phyloP scores from a whole-genome alignment of 1,140 invertebrate genomes.

The Leptopilina boulardi region DNA sequence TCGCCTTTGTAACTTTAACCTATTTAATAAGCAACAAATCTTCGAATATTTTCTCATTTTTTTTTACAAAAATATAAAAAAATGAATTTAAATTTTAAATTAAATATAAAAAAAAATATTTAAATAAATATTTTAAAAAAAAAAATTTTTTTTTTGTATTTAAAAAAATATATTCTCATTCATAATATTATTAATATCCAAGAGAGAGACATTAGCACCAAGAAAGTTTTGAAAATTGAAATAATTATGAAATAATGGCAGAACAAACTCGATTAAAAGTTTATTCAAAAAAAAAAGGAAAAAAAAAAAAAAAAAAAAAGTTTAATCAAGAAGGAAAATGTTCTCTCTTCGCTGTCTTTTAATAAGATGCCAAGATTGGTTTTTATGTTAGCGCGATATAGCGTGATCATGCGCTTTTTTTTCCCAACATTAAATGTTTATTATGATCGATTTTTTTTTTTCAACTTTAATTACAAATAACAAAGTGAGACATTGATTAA shows the following conservation, averaged over 20 bases:
- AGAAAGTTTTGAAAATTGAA: slow-evolving; percentile 2
- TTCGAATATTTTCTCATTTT: slow-evolving; percentile 48
- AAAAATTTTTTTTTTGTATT: neutral
- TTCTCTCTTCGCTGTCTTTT: slow-evolving; percentile 12
- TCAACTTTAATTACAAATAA: slow-evolving; percentile 1
- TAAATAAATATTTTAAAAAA: too few relatives aligned
- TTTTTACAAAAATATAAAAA: too few relatives aligned
- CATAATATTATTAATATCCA: neutral
- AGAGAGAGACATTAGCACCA: neutral
- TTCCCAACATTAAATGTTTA: slow-evolving; percentile 33
- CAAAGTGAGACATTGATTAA: neutral
- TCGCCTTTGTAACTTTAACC: slow-evolving; percentile 72
- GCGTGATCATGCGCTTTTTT: slow-evolving; percentile 15
- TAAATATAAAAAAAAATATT: too few relatives aligned
- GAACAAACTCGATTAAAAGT: slow-evolving; percentile 6
- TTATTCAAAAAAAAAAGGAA: slow-evolving; percentile 11
- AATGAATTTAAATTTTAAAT: too few relatives aligned
- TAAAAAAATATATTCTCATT: neutral
- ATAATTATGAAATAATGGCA: slow-evolving; percentile 14
- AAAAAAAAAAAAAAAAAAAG: neutral
- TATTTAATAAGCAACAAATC: slow-evolving; percentile 71
- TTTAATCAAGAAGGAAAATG: slow-evolving; percentile 16
- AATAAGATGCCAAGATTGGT: slow-evolving; percentile 14
- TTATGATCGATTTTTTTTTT: slow-evolving; percentile 36
- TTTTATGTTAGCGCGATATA: neutral